Conservation (phyloP, 2,113 vertebrate species). For the Sturnus vulgaris region DNA sequence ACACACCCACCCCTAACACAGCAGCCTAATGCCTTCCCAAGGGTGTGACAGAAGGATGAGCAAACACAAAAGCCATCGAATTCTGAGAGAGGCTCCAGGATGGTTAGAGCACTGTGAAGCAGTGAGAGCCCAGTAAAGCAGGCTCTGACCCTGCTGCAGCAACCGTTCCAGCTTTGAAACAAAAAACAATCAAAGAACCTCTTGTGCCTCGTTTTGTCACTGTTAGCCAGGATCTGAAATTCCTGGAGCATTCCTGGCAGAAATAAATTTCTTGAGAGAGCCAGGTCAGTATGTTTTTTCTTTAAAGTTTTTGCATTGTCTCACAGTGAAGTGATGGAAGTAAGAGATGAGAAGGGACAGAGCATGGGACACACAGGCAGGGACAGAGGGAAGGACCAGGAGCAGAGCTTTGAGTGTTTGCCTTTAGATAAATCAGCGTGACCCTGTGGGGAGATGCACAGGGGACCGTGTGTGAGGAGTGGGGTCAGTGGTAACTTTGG, state of each 20-base stretch:
- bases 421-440: not conserved
- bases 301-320: not conserved
- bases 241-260: not conserved
- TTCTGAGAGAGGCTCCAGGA: not conserved
- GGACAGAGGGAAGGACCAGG: not conserved
- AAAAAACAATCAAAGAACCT: not conserved
- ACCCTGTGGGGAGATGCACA: not conserved
- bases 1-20: not conserved
- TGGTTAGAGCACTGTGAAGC: rapidly evolving
- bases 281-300: not conserved
- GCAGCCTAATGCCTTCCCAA: not conserved
- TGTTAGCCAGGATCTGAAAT: not conserved
- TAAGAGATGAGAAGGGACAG: not conserved
- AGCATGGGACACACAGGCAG: not conserved
- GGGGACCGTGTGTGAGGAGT: not conserved
- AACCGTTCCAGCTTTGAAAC: not conserved
- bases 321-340: not conserved
- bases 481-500: not conserved
- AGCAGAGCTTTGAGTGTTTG: not conserved
- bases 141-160: not conserved
- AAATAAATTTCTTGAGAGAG: not conserved
- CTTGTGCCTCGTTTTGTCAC: not conserved
- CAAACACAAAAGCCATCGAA: not conserved
- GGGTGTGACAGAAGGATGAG: not conserved
- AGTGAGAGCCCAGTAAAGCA: not conserved